A percentile compares a stretch with the other conserved stretches of the same genome.
Conservation (phyloP, 1,140 invertebrate species). For the Muscidifurax raptorellus region DNA sequence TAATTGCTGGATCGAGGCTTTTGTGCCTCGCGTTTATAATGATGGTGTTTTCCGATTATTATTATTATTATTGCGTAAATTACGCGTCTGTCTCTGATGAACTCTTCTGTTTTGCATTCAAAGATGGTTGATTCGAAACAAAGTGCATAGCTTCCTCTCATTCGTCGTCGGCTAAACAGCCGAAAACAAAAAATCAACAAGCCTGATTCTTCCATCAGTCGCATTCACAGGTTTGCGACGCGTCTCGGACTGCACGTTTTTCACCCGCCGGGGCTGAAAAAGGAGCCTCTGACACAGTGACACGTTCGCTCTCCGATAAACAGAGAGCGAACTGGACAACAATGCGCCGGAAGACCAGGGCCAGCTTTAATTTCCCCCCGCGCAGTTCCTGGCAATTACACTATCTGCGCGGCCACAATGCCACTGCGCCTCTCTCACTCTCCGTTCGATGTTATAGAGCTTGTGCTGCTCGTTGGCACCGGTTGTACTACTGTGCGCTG, state of each 20-base stretch:
- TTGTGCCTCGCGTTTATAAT: too few species aligned
- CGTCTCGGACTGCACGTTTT: not conserved
- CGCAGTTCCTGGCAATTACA: conserved; percentile 39
- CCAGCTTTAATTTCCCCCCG: conserved; percentile 48
- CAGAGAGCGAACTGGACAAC: not conserved
- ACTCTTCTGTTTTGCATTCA: too few species aligned
- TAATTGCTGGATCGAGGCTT: too few species aligned
- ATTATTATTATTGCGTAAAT: too few species aligned
- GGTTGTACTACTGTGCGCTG: not conserved
- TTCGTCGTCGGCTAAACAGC: not conserved
- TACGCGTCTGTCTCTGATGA: too few species aligned
- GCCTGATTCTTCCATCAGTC: not conserved
- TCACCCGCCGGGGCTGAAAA: not conserved
- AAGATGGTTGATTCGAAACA: not conserved
- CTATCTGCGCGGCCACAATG: conserved; percentile 38
- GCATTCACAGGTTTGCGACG: not conserved
- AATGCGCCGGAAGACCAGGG: conserved; percentile 31
- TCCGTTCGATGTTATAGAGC: not conserved
- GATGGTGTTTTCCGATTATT: too few species aligned
- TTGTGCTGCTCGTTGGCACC: not conserved
- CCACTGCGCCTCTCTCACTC: not conserved
- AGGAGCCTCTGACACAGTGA: conserved; percentile 47
- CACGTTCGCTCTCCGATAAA: conserved; percentile 22
- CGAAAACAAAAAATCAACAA: conserved; percentile 33
- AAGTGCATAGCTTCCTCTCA: not conserved